These are phyloP conservation scores for Trochalopteron elliotii DNA, from an alignment of 2,113 vertebrate genomes.

Conservation along the genomic window DNA sequence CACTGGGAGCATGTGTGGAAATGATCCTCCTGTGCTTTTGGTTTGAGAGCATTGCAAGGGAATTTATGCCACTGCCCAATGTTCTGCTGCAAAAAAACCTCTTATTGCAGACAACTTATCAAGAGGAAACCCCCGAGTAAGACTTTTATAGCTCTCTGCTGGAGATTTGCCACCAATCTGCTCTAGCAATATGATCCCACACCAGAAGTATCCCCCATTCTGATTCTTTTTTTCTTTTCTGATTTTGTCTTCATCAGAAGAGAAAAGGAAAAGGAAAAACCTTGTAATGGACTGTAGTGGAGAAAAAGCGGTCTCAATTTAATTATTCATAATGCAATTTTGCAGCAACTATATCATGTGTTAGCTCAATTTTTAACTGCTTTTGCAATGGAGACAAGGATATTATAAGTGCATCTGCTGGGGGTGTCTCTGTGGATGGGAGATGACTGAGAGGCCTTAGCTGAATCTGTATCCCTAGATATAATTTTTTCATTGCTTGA, in stretches of 20 bases:
- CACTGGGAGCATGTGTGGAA: not conserved
- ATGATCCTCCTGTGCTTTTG: not conserved
- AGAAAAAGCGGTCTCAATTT: not conserved
- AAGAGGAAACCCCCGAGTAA: conserved; percentile 32
- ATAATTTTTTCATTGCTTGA: conserved; percentile 70
- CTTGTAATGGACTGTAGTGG: not conserved
- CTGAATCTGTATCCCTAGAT: conserved; percentile 37
- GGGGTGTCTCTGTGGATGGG: not conserved
- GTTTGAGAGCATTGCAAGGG: not conserved
- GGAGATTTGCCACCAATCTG: conserved; percentile 13
- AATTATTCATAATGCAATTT: conserved; percentile 67
- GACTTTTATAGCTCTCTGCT: conserved; percentile 27
- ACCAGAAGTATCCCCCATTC: not conserved
- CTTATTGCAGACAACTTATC: conserved; percentile 39
- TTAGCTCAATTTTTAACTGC: conserved; percentile 43
- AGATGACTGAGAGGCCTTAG: not conserved
- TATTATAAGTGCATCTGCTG: not conserved
- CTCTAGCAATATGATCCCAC: not conserved
- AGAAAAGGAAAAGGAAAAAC: conserved; percentile 21
- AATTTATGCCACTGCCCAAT: conserved; percentile 42
- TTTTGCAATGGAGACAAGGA: conserved; percentile 47
- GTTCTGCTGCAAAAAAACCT: not conserved
- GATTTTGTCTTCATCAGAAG: not conserved
- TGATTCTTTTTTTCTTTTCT: not conserved
- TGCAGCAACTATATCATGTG: conserved; percentile 8